phyloP scores from a whole-genome alignment of 2,888 invertebrate genomes.

The Molanna angustata region DNA sequence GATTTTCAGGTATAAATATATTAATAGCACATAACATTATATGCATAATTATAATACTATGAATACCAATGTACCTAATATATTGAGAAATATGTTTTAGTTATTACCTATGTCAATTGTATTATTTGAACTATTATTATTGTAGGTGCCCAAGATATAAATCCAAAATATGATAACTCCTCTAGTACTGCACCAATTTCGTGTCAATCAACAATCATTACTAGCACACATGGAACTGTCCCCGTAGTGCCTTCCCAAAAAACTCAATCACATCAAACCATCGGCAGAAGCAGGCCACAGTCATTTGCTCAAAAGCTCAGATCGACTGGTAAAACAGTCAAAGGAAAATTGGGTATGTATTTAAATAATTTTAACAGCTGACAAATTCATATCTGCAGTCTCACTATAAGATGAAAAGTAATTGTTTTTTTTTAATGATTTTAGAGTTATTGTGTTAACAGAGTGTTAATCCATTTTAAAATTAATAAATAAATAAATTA shows the following conservation, averaged over 20 bases:
- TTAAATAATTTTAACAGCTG: slow-evolving; percentile 3
- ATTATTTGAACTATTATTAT: neutral
- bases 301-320: slow-evolving; percentile 85
- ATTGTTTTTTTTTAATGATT: too few species aligned
- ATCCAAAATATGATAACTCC: slow-evolving; percentile 11
- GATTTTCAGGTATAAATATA: slow-evolving; percentile 42
- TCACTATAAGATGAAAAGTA: too few species aligned
- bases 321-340: slow-evolving; percentile 81
- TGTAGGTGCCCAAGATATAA: slow-evolving; percentile 2
- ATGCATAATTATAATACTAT: neutral
- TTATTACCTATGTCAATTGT: neutral
- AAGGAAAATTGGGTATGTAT: slow-evolving; percentile 58
- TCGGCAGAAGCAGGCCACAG: slow-evolving; percentile 62
- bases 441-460: too few species aligned
- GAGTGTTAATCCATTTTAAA: too few species aligned
- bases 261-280: slow-evolving; percentile 31
- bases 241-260: slow-evolving; percentile 10
- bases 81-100: neutral
- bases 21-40: too few species aligned
- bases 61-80: neutral
- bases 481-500: too few species aligned
- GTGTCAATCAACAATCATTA: slow-evolving; percentile 14
- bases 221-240: slow-evolving; percentile 5
- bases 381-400: too few species aligned
- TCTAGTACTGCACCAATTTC: slow-evolving; percentile 18